Conservation (phyloP, 2,888 invertebrate species). For the Epinotia bilunana region DNA sequence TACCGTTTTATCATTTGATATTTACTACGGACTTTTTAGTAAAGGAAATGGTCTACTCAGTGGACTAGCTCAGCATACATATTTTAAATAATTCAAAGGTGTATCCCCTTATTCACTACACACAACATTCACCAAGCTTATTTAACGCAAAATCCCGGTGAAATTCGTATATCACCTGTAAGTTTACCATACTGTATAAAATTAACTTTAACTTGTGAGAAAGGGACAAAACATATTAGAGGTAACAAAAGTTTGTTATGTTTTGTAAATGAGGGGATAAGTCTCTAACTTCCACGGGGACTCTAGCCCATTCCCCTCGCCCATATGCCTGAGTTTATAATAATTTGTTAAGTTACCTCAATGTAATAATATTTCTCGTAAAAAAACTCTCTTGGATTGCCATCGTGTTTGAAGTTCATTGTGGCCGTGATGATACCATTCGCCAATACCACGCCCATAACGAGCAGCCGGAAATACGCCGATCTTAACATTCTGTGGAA, state of each 20-base stretch:
- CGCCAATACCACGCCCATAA: conserved; percentile 97
- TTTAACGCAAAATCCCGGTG: no score
- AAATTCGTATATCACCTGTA: no score
- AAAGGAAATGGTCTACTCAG: background rate
- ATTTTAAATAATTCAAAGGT: no score
- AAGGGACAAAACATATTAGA: no score
- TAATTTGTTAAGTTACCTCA: conserved; percentile 83
- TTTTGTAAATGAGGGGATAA: no score
- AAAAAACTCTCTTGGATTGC: conserved; percentile 91
- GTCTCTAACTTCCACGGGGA: no score
- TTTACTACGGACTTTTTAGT: background rate
- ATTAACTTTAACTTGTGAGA: no score
- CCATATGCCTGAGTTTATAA: background rate
- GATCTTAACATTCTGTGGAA: conserved; percentile 94
- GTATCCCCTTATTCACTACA: no score
- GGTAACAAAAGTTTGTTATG: no score
- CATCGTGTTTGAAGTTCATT: conserved; percentile 97
- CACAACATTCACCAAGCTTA: no score
- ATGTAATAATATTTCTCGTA: conserved; percentile 97
- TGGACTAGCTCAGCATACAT: background rate
- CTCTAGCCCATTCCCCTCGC: no score
- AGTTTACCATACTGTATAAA: no score
- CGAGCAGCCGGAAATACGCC: conserved; percentile 95
- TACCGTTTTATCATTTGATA: background rate
- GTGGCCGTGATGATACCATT: conserved; percentile 98